Conservation (phyloP, 2,113 vertebrate species). For the Embiotoca jacksoni region DNA sequence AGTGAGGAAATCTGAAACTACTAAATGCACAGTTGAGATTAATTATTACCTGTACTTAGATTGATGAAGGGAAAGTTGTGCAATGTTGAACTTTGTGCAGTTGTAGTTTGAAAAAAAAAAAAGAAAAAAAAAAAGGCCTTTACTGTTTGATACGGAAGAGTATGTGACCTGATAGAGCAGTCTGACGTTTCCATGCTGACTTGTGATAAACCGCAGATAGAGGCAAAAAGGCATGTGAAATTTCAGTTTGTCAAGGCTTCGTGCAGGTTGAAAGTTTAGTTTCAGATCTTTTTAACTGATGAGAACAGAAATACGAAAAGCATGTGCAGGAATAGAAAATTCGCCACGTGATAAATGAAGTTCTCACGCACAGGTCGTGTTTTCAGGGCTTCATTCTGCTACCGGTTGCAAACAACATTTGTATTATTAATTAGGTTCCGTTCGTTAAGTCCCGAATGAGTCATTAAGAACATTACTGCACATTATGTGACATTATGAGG, state of each 20-base stretch:
- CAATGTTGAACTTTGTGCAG: slow-evolving; percentile 60
- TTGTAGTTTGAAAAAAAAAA: slow-evolving; percentile 1
- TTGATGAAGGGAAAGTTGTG: slow-evolving; percentile 12
- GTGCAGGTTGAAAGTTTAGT: background rate
- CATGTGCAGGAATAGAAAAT: slow-evolving; percentile 35
- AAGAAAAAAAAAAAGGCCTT: background rate
- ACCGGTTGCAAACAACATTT: background rate
- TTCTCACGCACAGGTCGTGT: background rate
- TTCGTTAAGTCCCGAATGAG: background rate
- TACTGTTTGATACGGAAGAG: slow-evolving; percentile 18
- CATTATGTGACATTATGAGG: background rate
- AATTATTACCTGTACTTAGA: background rate
- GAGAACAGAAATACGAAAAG: slow-evolving; percentile 3
- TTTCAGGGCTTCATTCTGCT: background rate
- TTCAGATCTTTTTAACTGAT: slow-evolving; percentile 22
- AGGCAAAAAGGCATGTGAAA: background rate
- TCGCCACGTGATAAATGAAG: background rate
- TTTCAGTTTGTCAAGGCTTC: background rate
- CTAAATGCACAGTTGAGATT: background rate
- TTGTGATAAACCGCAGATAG: slow-evolving; percentile 12
- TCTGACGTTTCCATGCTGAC: slow-evolving; percentile 3
- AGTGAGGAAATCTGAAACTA: background rate
- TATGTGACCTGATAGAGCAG: background rate
- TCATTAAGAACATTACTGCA: background rate
- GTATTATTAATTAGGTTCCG: background rate